A percentile compares a stretch with the other conserved stretches of the same genome.
Conservation (phyloP, 2,113 vertebrate species). For the Perca schrenkii region DNA sequence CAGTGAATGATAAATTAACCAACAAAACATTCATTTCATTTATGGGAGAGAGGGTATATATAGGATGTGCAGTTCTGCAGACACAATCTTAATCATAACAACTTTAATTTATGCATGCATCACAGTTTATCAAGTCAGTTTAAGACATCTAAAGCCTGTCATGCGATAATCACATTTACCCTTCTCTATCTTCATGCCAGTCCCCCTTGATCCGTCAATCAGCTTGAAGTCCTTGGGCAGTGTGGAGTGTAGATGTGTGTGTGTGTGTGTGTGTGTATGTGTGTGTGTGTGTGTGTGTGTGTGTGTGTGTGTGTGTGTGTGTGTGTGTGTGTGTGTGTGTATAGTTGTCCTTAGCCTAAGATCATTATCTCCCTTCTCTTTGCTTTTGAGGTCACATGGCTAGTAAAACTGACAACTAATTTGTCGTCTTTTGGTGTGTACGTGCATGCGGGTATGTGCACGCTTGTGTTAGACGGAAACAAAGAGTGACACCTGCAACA, state of each 20-base stretch:
- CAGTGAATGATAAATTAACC: constrained; percentile 73
- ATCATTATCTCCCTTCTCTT: constrained; percentile 74
- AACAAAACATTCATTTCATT: constrained; percentile 69
- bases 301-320: constrained; percentile 35
- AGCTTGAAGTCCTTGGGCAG: constrained; percentile 63
- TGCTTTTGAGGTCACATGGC: constrained; percentile 71
- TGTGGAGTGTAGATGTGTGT: constrained; percentile 49
- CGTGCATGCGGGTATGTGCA: constrained; percentile 18
- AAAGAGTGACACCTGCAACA: constrained; percentile 40
- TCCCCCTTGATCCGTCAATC: constrained; percentile 67
- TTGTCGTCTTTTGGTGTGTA: constrained; percentile 57
- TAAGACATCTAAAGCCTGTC: constrained; percentile 54
- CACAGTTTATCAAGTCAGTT: constrained; percentile 69
- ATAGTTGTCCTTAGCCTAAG: constrained; percentile 68
- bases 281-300: not conserved
- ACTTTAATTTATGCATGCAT: constrained; percentile 64
- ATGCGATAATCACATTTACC: constrained; percentile 70
- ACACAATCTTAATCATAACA: constrained; percentile 68
- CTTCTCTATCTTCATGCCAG: constrained; percentile 57
- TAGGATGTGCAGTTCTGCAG: constrained; percentile 45
- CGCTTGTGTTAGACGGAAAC: constrained; percentile 34
- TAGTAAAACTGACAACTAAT: constrained; percentile 70
- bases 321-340: too few species aligned
- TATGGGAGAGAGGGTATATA: constrained; percentile 38
- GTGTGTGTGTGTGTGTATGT: constrained; percentile 22